Evolutionary conservation across 2,888 invertebrate species (phyloP), one percentile per base, ranked within the genome.

Genomic region (Stenolophus ochropezus): DNA sequence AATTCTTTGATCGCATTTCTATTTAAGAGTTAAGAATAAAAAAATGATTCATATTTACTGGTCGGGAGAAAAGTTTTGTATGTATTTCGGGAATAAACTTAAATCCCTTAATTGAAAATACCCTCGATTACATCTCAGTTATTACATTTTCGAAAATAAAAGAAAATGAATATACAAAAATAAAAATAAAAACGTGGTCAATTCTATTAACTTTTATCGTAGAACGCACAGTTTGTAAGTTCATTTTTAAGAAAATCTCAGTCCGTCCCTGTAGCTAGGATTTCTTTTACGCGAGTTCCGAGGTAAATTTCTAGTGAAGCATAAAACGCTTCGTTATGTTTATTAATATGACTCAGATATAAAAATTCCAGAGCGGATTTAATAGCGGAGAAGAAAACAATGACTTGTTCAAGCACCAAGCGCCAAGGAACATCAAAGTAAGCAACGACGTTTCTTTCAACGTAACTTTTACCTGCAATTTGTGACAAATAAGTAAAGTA

Each of bases 401-500:
- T 33, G 33, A 16, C 42, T 69, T 27, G 20, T 18, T 33, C 47
- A 61, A n/a, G 61, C 25, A 18, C 33, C 8, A 61, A 42, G 69
- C 33, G 23, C 23, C 25, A 65, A 25, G 2, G 21, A 51, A 73
- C 42, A 21, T 47, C 47, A 49, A 73, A 23, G 73, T 73, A 49
- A 73, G 49, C 73, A 73, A 49, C 49, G 21, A 23, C 25, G 33
- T 75, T 75, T 75, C 75, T 75, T 27, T 56, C 53, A 75, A 75
- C 16, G 53, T 21, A 61, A 77, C 65, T 61, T 77, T 76, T 77
- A 77, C 23, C 61, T n/a, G 61, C 65, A 77, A 77, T 77, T 61
- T 77, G 49, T 47, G 77, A 77, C 77, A 77, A 65, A 58, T 77
- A 77, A 47, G 47, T 75, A 25, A 75, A 75, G 75, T 53, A 53